Percentiles rank a stretch among this genome's conserved stretches.
Evolutionary conservation across 2,888 invertebrate species (phyloP).

Genomic region (Drosophila trichaetosa): DNA sequence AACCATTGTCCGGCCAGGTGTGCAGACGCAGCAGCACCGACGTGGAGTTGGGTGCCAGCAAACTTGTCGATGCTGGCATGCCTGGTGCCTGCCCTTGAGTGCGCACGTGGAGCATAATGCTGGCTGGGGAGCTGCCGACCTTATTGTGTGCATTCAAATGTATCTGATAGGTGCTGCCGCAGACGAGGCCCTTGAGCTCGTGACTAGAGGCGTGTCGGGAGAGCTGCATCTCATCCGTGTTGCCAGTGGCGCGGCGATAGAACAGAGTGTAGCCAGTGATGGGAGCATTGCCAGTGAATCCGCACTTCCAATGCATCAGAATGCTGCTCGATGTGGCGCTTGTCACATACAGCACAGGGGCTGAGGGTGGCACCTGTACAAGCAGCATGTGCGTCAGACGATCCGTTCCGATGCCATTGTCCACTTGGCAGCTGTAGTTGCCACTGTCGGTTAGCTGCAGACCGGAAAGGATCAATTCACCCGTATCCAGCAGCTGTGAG

Average conservation of each 20-base stretch:
- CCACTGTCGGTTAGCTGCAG: slow-evolving; percentile 88
- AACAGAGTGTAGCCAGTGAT: slow-evolving; percentile 89
- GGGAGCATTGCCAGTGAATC: slow-evolving; percentile 89
- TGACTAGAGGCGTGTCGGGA: slow-evolving; percentile 89
- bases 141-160: slow-evolving; percentile 90
- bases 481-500: slow-evolving; percentile 88
- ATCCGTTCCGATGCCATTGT: slow-evolving; percentile 89
- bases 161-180: slow-evolving; percentile 90
- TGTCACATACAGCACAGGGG: slow-evolving; percentile 90
- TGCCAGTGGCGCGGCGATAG: slow-evolving; percentile 88
- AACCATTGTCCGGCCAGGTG: slow-evolving; percentile 91
- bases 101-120: slow-evolving; percentile 88
- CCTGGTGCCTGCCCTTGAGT: slow-evolving; percentile 91
- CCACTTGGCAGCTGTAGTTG: slow-evolving; percentile 90
- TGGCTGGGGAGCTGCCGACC: slow-evolving; percentile 89
- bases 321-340: slow-evolving; percentile 91
- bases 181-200: slow-evolving; percentile 89
- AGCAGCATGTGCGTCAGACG: slow-evolving; percentile 88
- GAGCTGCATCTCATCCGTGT: slow-evolving; percentile 88
- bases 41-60: slow-evolving; percentile 90
- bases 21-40: slow-evolving; percentile 88
- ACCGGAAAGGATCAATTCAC: slow-evolving; percentile 88
- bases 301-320: slow-evolving; percentile 90
- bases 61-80: slow-evolving; percentile 87
- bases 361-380: slow-evolving; percentile 91